Evolutionary conservation across 2,888 invertebrate species (phyloP).

Genomic region (Busseola fusca): DNA sequence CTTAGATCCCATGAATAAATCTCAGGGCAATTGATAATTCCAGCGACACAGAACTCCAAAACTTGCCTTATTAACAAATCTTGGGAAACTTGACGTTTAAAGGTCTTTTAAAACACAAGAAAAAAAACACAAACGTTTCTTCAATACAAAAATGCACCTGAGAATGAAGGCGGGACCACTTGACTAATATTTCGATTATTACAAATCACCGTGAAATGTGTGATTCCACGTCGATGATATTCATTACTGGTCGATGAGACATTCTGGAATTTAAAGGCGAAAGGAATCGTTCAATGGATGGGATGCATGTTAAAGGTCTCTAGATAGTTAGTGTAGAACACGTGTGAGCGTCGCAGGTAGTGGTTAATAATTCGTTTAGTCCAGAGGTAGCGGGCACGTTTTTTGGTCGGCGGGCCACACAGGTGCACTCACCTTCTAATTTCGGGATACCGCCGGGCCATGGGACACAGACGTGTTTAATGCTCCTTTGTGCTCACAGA

Average conservation of each 20-base stretch:
- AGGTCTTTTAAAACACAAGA: slow-evolving; percentile 84
- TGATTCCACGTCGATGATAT: slow-evolving; percentile 38
- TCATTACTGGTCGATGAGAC: slow-evolving; percentile 61
- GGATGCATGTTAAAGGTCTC: slow-evolving; percentile 27
- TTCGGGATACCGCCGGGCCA: slow-evolving; percentile 80
- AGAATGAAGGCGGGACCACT: slow-evolving; percentile 88
- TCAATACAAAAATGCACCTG: slow-evolving; percentile 89
- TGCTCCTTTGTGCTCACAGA: slow-evolving; percentile 76
- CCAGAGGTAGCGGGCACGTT: slow-evolving; percentile 85
- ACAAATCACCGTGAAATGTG: slow-evolving; percentile 76
- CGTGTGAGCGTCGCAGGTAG: slow-evolving; percentile 83
- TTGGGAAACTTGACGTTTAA: slow-evolving; percentile 84
- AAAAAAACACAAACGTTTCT: slow-evolving; percentile 85
- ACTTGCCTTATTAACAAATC: slow-evolving; percentile 83
- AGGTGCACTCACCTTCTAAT: slow-evolving; percentile 86
- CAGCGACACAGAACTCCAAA: slow-evolving; percentile 57
- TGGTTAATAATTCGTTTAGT: slow-evolving; percentile 88
- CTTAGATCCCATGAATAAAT: slow-evolving; percentile 21
- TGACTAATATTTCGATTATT: slow-evolving; percentile 87
- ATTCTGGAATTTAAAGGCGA: background rate
- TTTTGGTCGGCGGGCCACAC: slow-evolving; percentile 85
- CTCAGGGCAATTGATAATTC: slow-evolving; percentile 34
- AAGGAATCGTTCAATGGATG: slow-evolving; percentile 66
- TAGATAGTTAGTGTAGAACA: slow-evolving; percentile 53
- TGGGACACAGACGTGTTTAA: slow-evolving; percentile 76